These are phyloP conservation scores for Epinotia bilunana DNA, from an alignment of 2,888 invertebrate genomes.

Conservation along the genomic window DNA sequence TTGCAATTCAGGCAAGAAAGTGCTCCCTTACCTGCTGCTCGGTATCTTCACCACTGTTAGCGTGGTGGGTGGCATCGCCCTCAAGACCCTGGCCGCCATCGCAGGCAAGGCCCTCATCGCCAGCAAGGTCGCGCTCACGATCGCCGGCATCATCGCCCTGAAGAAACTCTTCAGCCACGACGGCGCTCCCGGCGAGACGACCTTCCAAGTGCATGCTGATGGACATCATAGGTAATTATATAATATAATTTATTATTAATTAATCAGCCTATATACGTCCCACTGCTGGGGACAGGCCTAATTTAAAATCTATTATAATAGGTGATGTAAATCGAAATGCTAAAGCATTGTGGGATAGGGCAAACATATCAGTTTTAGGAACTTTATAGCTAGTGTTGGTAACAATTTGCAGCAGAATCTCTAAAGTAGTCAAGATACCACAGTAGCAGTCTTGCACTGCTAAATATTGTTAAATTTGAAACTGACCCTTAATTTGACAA, in stretches of 20 bases:
- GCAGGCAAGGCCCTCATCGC: conserved; percentile 89
- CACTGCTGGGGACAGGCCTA: too few species aligned
- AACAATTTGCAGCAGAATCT: not conserved
- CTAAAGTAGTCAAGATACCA: not conserved
- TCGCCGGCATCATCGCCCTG: conserved; percentile 88
- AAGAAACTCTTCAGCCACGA: conserved; percentile 90
- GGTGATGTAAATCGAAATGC: not conserved
- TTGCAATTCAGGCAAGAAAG: conserved; percentile 78
- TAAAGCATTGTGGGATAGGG: not conserved
- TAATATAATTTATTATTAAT: too few species aligned
- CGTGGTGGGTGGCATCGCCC: conserved; percentile 87
- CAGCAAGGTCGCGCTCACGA: conserved; percentile 89
- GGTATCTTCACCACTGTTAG: conserved; percentile 87
- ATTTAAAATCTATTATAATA: not conserved
- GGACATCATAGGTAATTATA: conserved; percentile 84
- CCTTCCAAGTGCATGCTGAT: conserved; percentile 88
- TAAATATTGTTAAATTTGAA: not conserved
- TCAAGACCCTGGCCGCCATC: conserved; percentile 88
- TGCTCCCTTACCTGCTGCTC: conserved; percentile 84
- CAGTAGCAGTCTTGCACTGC: not conserved
- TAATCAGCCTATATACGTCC: too few species aligned
- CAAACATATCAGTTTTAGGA: not conserved
- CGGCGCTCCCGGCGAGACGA: conserved; percentile 84
- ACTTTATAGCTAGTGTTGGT: not conserved
- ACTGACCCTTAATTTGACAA: too few species aligned